Percentiles rank a stretch among this genome's conserved stretches.
Conservation (phyloP, 2,113 vertebrate genomes). For the Athene noctua region DNA sequence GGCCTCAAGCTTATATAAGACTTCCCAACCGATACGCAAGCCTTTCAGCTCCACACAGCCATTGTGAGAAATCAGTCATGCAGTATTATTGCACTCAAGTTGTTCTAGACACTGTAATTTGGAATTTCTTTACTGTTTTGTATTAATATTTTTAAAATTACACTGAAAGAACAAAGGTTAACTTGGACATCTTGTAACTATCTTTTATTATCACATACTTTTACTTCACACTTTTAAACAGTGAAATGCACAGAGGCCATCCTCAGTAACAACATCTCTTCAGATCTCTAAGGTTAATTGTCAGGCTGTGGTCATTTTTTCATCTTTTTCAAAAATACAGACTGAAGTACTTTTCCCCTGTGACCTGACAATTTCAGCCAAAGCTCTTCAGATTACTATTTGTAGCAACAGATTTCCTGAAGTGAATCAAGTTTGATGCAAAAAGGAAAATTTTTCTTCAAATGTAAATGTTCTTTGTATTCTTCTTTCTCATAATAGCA, state of each 20-base stretch:
- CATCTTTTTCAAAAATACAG: background rate
- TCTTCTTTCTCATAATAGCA: background rate
- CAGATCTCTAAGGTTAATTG: background rate
- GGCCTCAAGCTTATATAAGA: background rate
- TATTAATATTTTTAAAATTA: background rate
- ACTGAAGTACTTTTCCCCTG: background rate
- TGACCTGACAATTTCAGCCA: background rate
- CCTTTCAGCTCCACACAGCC: background rate
- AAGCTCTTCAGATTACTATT: background rate
- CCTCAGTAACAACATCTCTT: background rate
- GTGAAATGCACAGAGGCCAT: background rate
- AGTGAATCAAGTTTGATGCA: background rate
- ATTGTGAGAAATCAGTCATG: background rate
- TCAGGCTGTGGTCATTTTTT: background rate
- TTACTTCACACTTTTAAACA: background rate
- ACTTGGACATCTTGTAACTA: background rate
- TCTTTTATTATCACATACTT: background rate
- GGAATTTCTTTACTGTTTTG: background rate
- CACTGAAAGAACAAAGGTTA: background rate
- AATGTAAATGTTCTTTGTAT: conserved; percentile 15
- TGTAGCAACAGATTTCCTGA: background rate
- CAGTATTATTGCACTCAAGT: background rate
- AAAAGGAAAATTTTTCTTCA: conserved; percentile 8
- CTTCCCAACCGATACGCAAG: background rate
- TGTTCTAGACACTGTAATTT: background rate